Conservation (phyloP, 2,797 vertebrate species). For the Morelia viridis region DNA sequence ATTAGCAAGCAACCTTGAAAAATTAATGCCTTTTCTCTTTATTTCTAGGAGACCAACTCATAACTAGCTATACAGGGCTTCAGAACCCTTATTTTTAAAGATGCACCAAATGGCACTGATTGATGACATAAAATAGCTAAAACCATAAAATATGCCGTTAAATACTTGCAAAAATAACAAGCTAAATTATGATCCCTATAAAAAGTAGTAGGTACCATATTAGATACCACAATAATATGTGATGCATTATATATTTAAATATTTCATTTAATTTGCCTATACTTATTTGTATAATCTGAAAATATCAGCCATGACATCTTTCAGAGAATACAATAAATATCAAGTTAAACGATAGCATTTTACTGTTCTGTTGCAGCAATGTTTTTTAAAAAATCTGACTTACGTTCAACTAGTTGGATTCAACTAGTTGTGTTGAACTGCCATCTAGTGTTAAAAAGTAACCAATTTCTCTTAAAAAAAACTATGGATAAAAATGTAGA, state of each 20-base stretch:
- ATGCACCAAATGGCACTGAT: slow-evolving; percentile 65
- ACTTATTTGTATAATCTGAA: slow-evolving; percentile 73
- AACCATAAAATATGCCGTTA: slow-evolving; percentile 63
- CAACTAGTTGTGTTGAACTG: slow-evolving; percentile 74
- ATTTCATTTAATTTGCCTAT: slow-evolving; percentile 70
- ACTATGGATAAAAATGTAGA: not conserved
- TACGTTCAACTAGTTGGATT: not conserved
- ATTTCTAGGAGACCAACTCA: not conserved
- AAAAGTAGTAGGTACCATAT: slow-evolving; percentile 67
- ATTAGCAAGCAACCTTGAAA: not conserved
- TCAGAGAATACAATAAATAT: slow-evolving; percentile 73
- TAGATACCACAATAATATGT: slow-evolving; percentile 61
- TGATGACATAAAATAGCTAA: slow-evolving; percentile 59
- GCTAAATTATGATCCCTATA: slow-evolving; percentile 67
- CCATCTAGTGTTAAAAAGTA: slow-evolving; percentile 75
- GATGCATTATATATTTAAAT: slow-evolving; percentile 63
- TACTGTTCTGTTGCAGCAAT: slow-evolving; percentile 56
- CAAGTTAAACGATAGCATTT: slow-evolving; percentile 65
- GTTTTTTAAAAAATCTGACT: slow-evolving; percentile 41
- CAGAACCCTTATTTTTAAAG: not conserved
- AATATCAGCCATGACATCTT: slow-evolving; percentile 72
- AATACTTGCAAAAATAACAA: slow-evolving; percentile 74
- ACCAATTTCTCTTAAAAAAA: slow-evolving; percentile 47
- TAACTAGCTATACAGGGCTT: not conserved
- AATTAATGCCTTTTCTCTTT: not conserved